Conservation (phyloP, 2,113 vertebrate genomes). For the Oplegnathus fasciatus region DNA sequence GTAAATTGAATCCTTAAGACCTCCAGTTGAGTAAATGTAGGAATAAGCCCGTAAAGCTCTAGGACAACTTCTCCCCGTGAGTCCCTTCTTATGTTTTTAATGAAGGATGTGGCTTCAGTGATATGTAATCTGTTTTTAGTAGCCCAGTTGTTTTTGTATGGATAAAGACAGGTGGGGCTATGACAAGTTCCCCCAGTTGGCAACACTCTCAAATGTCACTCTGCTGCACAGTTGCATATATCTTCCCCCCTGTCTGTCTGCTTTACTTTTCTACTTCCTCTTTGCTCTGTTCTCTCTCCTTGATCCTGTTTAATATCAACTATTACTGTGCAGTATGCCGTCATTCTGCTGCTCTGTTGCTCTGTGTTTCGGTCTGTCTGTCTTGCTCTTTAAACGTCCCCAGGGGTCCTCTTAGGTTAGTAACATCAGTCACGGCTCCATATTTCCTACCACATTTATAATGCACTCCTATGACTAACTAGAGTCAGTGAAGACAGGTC, state of each 20-base stretch:
- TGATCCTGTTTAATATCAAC: neutral
- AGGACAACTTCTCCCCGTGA: neutral
- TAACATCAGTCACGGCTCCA: constrained; percentile 36
- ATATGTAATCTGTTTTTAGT: constrained; percentile 62
- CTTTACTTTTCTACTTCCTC: constrained; percentile 9
- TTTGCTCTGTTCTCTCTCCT: neutral
- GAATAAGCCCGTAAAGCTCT: constrained; percentile 3
- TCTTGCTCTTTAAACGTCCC: constrained; percentile 38
- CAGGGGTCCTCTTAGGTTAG: constrained; percentile 44
- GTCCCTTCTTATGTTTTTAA: constrained; percentile 4
- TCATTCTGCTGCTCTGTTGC: neutral
- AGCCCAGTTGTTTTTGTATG: constrained; percentile 69
- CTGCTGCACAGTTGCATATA: constrained; percentile 37
- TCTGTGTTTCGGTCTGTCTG: constrained; percentile 4
- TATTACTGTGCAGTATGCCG: neutral
- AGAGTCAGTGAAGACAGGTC: constrained; percentile 59
- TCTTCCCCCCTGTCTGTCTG: constrained; percentile 28
- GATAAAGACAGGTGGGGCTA: constrained; percentile 78
- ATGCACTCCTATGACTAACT: constrained; percentile 51
- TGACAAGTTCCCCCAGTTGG: constrained; percentile 71
- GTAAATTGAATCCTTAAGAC: neutral
- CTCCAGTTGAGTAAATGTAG: constrained; percentile 7
- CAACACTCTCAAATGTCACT: constrained; percentile 75
- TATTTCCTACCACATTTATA: constrained; percentile 43
- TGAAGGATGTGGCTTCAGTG: constrained; percentile 47